These are phyloP conservation scores for Sphenopsis melanotis DNA, from an alignment of 2,797 vertebrate genomes.

Conservation along the genomic window DNA sequence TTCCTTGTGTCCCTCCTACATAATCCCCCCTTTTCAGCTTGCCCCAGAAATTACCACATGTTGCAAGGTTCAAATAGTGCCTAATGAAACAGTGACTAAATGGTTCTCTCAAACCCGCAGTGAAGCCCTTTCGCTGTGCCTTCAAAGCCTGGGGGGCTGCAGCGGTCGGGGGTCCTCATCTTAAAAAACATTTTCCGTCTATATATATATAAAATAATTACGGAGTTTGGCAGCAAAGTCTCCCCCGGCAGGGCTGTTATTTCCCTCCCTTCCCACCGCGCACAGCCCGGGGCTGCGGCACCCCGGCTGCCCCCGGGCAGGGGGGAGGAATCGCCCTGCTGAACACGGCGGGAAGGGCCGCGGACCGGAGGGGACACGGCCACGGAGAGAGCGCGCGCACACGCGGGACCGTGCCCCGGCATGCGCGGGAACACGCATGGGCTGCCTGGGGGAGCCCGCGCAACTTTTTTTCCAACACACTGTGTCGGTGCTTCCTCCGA, in stretches of 20 bases:
- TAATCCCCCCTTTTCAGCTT: slow-evolving; percentile 92
- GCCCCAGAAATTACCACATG: slow-evolving; percentile 94
- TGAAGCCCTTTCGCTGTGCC: slow-evolving; percentile 82
- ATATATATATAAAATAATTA: background rate
- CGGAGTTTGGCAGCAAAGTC: slow-evolving; percentile 77
- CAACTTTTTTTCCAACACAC: background rate
- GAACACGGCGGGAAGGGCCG: background rate
- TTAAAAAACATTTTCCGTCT: background rate
- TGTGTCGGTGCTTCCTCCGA: background rate
- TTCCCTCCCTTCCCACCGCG: background rate
- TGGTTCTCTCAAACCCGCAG: slow-evolving; percentile 79
- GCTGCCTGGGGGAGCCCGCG: fast-evolving
- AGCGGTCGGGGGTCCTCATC: slow-evolving; percentile 74
- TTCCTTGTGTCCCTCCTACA: slow-evolving; percentile 90
- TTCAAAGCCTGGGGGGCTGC: slow-evolving; percentile 81
- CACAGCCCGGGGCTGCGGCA: background rate
- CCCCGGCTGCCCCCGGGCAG: background rate
- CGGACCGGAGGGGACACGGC: too few species aligned
- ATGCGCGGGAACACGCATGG: background rate
- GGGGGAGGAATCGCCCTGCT: background rate
- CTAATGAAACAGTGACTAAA: slow-evolving; percentile 98
- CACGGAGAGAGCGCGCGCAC: too few species aligned
- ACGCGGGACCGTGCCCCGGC: too few species aligned
- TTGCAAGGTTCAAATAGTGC: slow-evolving; percentile 98
- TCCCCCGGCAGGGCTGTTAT: slow-evolving; percentile 71